These are phyloP conservation scores for Anser cygnoides DNA, from an alignment of 2,113 vertebrate species.

Conservation along the genomic window DNA sequence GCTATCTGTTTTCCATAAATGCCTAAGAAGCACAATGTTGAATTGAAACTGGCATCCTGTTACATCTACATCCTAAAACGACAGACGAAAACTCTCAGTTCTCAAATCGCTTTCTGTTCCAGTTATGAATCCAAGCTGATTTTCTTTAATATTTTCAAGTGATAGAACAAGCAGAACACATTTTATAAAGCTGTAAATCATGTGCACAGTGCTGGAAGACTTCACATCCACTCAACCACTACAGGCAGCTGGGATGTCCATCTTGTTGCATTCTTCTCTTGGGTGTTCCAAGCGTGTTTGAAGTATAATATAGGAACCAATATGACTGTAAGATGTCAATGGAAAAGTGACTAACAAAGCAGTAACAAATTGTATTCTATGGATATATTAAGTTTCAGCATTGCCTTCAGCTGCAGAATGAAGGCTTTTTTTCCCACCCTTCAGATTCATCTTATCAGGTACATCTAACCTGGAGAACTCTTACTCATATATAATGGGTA, in stretches of 20 bases:
- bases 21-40: background rate
- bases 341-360: background rate
- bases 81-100: constrained; percentile 10
- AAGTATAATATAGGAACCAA: background rate
- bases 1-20: background rate
- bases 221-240: background rate
- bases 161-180: background rate
- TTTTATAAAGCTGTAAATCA: background rate
- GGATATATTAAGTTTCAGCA: background rate
- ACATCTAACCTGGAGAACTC: background rate
- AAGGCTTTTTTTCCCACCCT: background rate
- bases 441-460: background rate
- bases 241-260: background rate
- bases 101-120: background rate
- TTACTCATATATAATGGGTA: background rate
- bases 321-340: background rate
- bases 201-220: background rate
- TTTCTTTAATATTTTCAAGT: background rate
- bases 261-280: background rate
- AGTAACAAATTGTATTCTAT: background rate
- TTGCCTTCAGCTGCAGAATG: background rate
- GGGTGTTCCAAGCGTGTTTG: background rate
- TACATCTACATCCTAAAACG: background rate
- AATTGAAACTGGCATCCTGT: constrained; percentile 10
- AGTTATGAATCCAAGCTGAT: background rate